Conservation (phyloP, 30 jellyfish, hydroid and myxozoan genomes). For the Catostylus mosaicus region DNA sequence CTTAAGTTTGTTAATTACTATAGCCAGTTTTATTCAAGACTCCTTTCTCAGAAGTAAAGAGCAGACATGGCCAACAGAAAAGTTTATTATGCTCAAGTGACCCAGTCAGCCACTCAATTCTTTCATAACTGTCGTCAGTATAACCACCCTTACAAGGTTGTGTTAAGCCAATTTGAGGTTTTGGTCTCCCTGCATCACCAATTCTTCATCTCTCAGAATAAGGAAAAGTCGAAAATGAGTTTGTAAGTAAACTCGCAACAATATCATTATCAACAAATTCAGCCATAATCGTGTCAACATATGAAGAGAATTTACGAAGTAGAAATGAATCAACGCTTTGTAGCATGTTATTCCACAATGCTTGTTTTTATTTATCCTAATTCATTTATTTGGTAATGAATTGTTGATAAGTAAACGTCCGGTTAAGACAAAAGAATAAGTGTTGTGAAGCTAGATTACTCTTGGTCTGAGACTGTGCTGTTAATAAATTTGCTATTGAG, state of each 20-base stretch:
- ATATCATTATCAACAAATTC: slow-evolving; percentile 28
- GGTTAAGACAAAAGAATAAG: neutral
- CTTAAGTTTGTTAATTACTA: slow-evolving; percentile 15
- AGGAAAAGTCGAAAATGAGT: slow-evolving; percentile 36
- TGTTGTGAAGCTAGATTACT: neutral
- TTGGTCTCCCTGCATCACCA: slow-evolving; percentile 42
- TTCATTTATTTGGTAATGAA: neutral
- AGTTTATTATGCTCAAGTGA: slow-evolving; percentile 23
- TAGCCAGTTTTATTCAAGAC: slow-evolving; percentile 43
- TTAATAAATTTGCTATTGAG: neutral
- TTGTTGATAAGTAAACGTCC: neutral
- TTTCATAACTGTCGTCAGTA: slow-evolving; percentile 7
- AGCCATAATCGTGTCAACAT: neutral
- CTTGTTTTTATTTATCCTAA: neutral
- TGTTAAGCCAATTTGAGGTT: slow-evolving; percentile 20
- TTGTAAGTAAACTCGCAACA: slow-evolving; percentile 21
- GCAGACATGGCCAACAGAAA: slow-evolving; percentile 53
- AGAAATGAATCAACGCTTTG: neutral
- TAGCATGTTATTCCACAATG: too few species aligned
- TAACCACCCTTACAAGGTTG: slow-evolving; percentile 55
- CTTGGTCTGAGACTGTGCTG: neutral
- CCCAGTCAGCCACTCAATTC: slow-evolving; percentile 51
- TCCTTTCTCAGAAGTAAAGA: slow-evolving; percentile 22
- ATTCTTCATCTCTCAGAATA: slow-evolving; percentile 26
- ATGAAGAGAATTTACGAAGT: neutral